Base-by-base conservation (phyloP, 2,797 vertebrate genomes). In the Poecile montanus region DNA sequence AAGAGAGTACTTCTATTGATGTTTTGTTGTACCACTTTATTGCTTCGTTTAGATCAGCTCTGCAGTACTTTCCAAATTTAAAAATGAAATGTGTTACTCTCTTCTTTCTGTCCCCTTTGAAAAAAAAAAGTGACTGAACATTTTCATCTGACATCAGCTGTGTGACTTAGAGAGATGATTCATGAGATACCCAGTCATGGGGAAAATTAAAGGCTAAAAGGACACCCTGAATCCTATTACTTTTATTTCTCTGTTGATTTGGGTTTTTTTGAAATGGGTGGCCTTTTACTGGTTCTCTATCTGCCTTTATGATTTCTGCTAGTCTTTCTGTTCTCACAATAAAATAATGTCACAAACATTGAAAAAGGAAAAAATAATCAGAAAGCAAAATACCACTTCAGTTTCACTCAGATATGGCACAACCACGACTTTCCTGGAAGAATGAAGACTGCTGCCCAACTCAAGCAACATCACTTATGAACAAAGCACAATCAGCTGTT, bases 211-310 rank as follows among this genome's bases (percentile, higher is more conserved):
- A 94, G 50, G 66, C 29, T 61, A 66, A 93, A 91, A 67, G 48
- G 19, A 5, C 18, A 66, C 11, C 7, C 27, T 56, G 44, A 88
- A 90, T 78, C n/a, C 53, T 47, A 53, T 56, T 91, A 48, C n/a
- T 82, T 95, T 76, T 57, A 78, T 91, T 90, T 86, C 44, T 84
- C n/a, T 70, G 23, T 61, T 77, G n/a, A 70, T 86, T 88, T 75
- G 40, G 2, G 2, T 1, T 7, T 32, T 14, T 68, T 67, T 63
- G 0, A 6, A 79, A 84, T 50, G 45, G 5, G 15, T 72, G 54
- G 21, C 22, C 8, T 93, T 83, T 80, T 72, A 79, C 15, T 67
- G 32, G 26, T 42, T 84, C 30, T 72, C 19, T 66, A 9, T 45
- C 22, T 65, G 11, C 13, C 76, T 82, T 73, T 85, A 58, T 2